Evolutionary conservation across 2,888 invertebrate species (phyloP), one percentile per base, ranked within the genome.

Genomic region (Vannuccia rotundouncinata): DNA sequence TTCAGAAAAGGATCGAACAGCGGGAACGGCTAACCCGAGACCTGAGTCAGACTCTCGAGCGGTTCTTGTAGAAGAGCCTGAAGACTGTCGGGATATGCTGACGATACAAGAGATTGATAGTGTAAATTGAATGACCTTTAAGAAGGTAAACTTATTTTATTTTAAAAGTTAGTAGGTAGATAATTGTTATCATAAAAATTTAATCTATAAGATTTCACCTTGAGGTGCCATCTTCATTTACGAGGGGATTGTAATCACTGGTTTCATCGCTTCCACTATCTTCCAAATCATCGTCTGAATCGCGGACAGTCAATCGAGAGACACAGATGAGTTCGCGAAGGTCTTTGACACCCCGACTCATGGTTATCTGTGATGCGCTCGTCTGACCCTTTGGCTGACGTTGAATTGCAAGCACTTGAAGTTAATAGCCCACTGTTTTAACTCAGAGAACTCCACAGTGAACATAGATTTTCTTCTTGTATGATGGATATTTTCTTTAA

Each of bases 271-370:
- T 73, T 31, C 78, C 79, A 28, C 1, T 1, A 25, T 77, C 27
- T 5, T 81, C 66, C 1, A 31, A 73, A 59, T 85, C 85, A 45
- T 86, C 86, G 83, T 86, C 86, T 82, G 86, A 86, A 45, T 84
- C 84, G 66, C 84, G 83, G 79, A 85, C 84, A 17, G 86, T 85
- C 30, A 87, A 82, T 59, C 88, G 82, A 29, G 88, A 88, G 27
- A 88, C 87, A 84, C 86, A 86, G 77, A 88, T 86, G 78, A 88
- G 80, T 74, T 88, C 87, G 27, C 87, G 83, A 31, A 88, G 83
- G 82, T 88, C 88, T 80, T 84, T 83, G 0, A 87, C 85, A 74
- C 87, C 86, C 79, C 87, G 83, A 83, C 87, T 87, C 87, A 87
- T 87, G n/a, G n/a, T n/a, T n/a, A n/a, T n/a, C n/a, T n/a, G n/a